Evolutionary conservation across 1,140 invertebrate species (phyloP).

Genomic region (Macrostomum lignano): DNA sequence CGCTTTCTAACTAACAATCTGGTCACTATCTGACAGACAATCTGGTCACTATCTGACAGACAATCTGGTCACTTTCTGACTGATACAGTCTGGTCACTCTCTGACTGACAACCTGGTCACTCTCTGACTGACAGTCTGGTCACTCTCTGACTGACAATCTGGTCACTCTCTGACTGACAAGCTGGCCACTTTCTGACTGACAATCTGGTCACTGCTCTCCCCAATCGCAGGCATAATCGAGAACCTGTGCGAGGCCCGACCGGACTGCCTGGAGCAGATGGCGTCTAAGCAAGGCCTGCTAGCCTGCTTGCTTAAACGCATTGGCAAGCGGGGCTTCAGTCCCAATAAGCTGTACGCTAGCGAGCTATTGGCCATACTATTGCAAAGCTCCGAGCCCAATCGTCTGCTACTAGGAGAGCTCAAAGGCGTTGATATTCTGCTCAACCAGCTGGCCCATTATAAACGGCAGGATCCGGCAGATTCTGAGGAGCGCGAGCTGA

Average conservation of each 20-base stretch:
- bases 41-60: too few relatives aligned
- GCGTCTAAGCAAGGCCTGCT: slow-evolving; percentile 55
- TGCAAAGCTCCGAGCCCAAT: slow-evolving; percentile 24
- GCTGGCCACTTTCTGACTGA: too few relatives aligned
- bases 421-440: slow-evolving; percentile 45
- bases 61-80: too few relatives aligned
- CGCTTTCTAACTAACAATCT: too few relatives aligned
- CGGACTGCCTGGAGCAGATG: slow-evolving; percentile 49
- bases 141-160: too few relatives aligned
- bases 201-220: too few relatives aligned
- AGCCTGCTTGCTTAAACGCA: slow-evolving; percentile 61
- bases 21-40: too few relatives aligned
- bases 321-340: slow-evolving; percentile 56
- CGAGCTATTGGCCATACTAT: slow-evolving; percentile 79
- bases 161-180: too few relatives aligned
- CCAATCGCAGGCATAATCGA: slow-evolving; percentile 29
- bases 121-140: too few relatives aligned
- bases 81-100: too few relatives aligned
- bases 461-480: slow-evolving; percentile 67
- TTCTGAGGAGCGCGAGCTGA: slow-evolving; percentile 75
- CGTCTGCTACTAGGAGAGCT: not conserved
- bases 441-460: slow-evolving; percentile 68
- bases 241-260: slow-evolving; percentile 44
- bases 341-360: slow-evolving; percentile 76
- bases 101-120: too few relatives aligned